Percentiles rank a stretch among this genome's conserved stretches.
These are phyloP conservation scores for Himantopus leucocephalus DNA, from an alignment of 2,113 vertebrate species.

Conservation along the genomic window DNA sequence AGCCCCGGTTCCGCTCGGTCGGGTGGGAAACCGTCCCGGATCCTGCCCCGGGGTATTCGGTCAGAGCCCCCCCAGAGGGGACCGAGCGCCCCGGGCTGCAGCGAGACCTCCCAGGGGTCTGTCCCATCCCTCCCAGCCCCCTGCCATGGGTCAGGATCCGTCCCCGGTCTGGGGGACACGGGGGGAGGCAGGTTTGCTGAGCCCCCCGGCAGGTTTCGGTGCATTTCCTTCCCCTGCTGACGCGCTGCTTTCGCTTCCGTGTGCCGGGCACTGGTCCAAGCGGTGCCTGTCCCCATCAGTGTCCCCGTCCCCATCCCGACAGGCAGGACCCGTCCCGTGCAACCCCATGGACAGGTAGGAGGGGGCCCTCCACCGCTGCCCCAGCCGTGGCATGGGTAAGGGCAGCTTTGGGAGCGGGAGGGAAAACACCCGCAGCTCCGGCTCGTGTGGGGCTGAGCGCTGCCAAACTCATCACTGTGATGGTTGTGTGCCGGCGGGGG, in stretches of 20 bases:
- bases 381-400: background rate
- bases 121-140: background rate
- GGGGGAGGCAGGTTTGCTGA: background rate
- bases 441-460: rapidly evolving
- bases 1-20: rapidly evolving
- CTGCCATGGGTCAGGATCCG: background rate
- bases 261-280: background rate
- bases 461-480: rapidly evolving
- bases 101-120: rapidly evolving
- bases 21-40: background rate
- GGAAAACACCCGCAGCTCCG: background rate
- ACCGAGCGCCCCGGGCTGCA: rapidly evolving
- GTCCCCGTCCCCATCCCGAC: background rate
- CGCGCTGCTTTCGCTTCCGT: rapidly evolving
- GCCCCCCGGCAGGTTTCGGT: background rate
- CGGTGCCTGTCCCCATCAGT: background rate
- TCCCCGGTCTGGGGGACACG: rapidly evolving
- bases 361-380: background rate
- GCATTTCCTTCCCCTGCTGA: background rate
- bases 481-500: rapidly evolving
- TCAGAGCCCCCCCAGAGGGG: background rate
- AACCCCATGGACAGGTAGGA: background rate
- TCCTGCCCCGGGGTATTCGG: rapidly evolving
- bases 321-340: rapidly evolving
- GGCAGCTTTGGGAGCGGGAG: background rate